phyloP scores from a whole-genome alignment of 2,797 vertebrate species.

The Sphenopsis melanotis region DNA sequence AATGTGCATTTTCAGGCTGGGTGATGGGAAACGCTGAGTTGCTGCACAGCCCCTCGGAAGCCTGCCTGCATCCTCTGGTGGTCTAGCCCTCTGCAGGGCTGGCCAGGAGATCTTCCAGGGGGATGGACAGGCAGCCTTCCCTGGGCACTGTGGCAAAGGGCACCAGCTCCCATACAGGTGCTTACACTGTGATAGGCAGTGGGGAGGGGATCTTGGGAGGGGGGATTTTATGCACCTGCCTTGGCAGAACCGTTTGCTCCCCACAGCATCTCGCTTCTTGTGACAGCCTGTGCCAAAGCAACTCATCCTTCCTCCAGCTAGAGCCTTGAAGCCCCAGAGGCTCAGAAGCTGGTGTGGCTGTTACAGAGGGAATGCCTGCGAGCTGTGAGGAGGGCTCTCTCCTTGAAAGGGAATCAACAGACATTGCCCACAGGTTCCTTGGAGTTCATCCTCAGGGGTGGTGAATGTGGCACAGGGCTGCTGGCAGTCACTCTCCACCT shows the following conservation, averaged over 20 bases:
- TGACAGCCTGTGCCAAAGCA: not conserved
- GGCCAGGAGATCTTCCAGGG: not conserved
- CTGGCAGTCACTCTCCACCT: not conserved
- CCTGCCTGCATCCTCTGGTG: not conserved
- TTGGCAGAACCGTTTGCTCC: accelerated
- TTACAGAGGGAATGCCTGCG: not conserved
- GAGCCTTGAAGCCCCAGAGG: not conserved
- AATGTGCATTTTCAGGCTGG: not conserved
- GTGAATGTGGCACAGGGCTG: not conserved
- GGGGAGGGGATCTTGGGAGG: not conserved
- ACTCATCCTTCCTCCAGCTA: not conserved
- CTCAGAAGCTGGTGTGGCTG: not conserved
- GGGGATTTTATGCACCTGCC: accelerated
- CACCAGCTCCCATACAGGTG: not conserved
- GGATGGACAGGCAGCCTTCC: accelerated
- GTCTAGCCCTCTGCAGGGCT: not conserved
- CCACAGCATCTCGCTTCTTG: not conserved
- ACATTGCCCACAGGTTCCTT: not conserved
- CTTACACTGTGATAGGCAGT: not conserved
- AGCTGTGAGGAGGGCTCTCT: not conserved
- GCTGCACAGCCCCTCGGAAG: not conserved
- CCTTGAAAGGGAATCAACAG: not conserved
- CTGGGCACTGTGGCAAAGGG: not conserved
- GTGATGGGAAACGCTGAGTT: not conserved
- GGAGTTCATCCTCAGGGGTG: not conserved